phyloP scores from a whole-genome alignment of 2,888 invertebrate species.

The Baronia brevicornis region DNA sequence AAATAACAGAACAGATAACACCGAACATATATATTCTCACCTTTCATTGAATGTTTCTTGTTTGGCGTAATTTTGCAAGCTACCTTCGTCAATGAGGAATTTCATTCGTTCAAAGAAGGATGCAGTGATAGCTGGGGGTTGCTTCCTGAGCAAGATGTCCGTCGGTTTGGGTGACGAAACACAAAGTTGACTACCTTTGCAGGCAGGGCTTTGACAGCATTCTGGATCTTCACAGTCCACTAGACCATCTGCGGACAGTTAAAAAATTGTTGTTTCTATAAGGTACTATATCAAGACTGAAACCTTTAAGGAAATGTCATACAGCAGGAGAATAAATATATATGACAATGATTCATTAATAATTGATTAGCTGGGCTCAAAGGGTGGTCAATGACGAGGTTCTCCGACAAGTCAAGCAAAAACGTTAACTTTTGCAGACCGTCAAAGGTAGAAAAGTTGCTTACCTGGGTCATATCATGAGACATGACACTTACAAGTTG shows the following conservation, averaged over 20 bases:
- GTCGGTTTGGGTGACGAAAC: conserved; percentile 96
- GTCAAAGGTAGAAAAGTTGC: no score
- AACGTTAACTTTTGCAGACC: no score
- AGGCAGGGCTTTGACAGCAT: conserved; percentile 90
- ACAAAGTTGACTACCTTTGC: conserved; percentile 92
- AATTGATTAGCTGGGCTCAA: no score
- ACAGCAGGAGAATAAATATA: no score
- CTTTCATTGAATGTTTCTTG: conserved; percentile 98
- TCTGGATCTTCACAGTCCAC: conserved; percentile 99
- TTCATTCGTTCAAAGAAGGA: conserved; percentile 99
- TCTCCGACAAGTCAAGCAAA: no score
- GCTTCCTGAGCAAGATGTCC: conserved; percentile 95
- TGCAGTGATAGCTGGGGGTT: conserved; percentile 96
- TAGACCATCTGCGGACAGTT: conserved; percentile 86
- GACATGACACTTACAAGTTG: no score
- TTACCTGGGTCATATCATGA: no score
- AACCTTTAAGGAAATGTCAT: no score
- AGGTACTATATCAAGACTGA: not conserved
- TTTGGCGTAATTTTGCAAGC: conserved; percentile 97
- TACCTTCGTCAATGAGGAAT: conserved; percentile 98
- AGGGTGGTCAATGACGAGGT: no score
- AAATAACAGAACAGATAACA: conserved; percentile 44
- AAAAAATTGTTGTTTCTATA: conserved; percentile 13
- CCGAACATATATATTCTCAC: conserved; percentile 77
- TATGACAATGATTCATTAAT: no score